These are phyloP conservation scores for Tetragonula carbonaria DNA, from an alignment of 2,888 invertebrate genomes.

Conservation along the genomic window DNA sequence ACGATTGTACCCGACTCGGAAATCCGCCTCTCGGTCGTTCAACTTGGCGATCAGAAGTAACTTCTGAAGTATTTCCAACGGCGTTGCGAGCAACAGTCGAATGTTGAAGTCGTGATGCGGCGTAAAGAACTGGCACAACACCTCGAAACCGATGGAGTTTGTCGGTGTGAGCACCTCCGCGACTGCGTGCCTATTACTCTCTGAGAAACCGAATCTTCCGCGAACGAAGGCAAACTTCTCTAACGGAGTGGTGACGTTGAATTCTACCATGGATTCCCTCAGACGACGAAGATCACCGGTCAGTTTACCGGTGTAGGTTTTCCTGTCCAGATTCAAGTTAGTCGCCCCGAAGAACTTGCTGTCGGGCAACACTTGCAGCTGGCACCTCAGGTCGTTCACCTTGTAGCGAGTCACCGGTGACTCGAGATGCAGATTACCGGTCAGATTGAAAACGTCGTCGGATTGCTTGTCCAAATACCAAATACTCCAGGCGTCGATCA, in stretches of 20 bases:
- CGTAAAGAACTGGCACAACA: slow-evolving; percentile 87
- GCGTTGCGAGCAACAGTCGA: slow-evolving; percentile 90
- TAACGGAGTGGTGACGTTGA: slow-evolving; percentile 91
- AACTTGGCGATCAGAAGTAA: slow-evolving; percentile 89
- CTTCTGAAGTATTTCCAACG: slow-evolving; percentile 89
- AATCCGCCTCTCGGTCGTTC: slow-evolving; percentile 89
- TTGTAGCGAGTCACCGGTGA: slow-evolving; percentile 89
- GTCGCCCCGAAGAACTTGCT: slow-evolving; percentile 89
- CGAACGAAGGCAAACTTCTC: slow-evolving; percentile 88
- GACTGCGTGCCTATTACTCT: slow-evolving; percentile 89
- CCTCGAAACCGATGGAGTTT: slow-evolving; percentile 89
- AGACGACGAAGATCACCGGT: slow-evolving; percentile 88
- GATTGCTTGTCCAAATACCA: slow-evolving; percentile 88
- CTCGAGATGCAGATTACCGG: slow-evolving; percentile 87
- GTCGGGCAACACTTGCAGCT: slow-evolving; percentile 87
- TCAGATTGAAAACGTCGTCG: slow-evolving; percentile 86
- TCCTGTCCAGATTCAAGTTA: slow-evolving; percentile 89
- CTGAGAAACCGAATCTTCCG: slow-evolving; percentile 90
- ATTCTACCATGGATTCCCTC: slow-evolving; percentile 89
- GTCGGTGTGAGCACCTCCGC: slow-evolving; percentile 89
- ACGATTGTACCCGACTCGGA: slow-evolving; percentile 90
- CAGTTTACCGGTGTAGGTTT: slow-evolving; percentile 87
- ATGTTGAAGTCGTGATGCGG: slow-evolving; percentile 89
- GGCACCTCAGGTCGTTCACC: slow-evolving; percentile 88
- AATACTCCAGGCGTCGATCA: slow-evolving; percentile 88